phyloP scores from a whole-genome alignment of 2,113 vertebrate genomes.

The Turdus rufiventris region DNA sequence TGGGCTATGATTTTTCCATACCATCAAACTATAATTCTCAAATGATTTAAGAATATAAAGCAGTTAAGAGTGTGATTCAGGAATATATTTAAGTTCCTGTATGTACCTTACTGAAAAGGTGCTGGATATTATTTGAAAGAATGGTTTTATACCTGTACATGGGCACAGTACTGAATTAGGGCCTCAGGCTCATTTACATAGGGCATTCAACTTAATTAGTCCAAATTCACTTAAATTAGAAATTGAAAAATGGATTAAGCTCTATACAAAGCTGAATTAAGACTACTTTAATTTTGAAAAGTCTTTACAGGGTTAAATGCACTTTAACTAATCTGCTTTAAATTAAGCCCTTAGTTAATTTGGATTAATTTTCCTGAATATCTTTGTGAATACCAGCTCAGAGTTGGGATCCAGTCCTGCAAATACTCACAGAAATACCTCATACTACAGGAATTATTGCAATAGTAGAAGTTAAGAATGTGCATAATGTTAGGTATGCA shows the following conservation, averaged over 20 bases:
- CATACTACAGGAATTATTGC: background rate
- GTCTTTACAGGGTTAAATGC: conserved; percentile 53
- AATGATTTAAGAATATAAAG: background rate
- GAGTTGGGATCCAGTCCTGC: background rate
- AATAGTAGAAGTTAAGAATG: background rate
- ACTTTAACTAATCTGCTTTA: conserved; percentile 61
- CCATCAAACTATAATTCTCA: background rate
- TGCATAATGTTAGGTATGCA: background rate
- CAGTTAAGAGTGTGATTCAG: background rate
- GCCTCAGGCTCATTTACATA: conserved; percentile 4
- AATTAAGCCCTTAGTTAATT: conserved; percentile 59
- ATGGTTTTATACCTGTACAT: background rate
- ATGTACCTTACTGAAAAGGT: background rate
- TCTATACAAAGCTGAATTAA: conserved; percentile 45
- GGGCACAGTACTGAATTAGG: background rate
- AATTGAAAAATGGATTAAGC: conserved; percentile 53
- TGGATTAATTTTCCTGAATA: conserved; percentile 44
- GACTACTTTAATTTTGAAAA: conserved; percentile 32
- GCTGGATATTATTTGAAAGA: background rate
- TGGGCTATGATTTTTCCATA: background rate
- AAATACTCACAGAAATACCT: background rate
- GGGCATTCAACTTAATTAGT: conserved; percentile 35
- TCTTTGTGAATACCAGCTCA: conserved; percentile 19
- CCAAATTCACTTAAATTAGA: conserved; percentile 35
- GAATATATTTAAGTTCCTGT: background rate